Conservation (phyloP, 2,797 vertebrate species). For the Bradypus variegatus region DNA sequence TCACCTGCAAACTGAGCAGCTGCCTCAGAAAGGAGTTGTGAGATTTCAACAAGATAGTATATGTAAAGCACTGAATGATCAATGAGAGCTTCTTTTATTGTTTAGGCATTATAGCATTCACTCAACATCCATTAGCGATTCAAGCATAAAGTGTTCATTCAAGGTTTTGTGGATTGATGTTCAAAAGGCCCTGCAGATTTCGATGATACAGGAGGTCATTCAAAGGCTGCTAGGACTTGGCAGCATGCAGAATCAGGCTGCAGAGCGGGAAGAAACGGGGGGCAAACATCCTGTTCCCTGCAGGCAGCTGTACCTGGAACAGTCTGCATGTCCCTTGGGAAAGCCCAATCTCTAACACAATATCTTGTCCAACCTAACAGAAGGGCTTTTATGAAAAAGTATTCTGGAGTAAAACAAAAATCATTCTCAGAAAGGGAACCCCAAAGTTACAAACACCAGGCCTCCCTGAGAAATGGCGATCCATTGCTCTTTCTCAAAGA, state of each 20-base stretch:
- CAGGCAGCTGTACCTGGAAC: not conserved
- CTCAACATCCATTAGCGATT: not conserved
- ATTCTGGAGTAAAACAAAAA: constrained; percentile 21
- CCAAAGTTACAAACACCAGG: not conserved
- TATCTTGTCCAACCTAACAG: constrained; percentile 17
- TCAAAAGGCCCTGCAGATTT: not conserved
- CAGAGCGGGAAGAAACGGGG: not conserved
- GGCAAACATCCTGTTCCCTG: not conserved
- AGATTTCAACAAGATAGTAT: not conserved
- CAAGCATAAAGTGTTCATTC: constrained; percentile 6
- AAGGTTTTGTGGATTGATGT: not conserved
- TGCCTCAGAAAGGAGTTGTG: not conserved
- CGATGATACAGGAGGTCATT: not conserved
- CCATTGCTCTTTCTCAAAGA: not conserved
- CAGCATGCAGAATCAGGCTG: not conserved
- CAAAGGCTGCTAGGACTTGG: not conserved
- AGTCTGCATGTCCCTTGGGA: not conserved
- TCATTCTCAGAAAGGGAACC: constrained; percentile 9
- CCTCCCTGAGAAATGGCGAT: not conserved
- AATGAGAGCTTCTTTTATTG: not conserved
- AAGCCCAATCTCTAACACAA: not conserved
- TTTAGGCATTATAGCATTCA: not conserved
- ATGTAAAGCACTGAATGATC: not conserved
- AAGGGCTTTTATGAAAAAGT: constrained; percentile 25
- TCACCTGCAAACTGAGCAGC: not conserved